Conservation (phyloP, 2,888 invertebrate species). For the Strigamia crassipes region DNA sequence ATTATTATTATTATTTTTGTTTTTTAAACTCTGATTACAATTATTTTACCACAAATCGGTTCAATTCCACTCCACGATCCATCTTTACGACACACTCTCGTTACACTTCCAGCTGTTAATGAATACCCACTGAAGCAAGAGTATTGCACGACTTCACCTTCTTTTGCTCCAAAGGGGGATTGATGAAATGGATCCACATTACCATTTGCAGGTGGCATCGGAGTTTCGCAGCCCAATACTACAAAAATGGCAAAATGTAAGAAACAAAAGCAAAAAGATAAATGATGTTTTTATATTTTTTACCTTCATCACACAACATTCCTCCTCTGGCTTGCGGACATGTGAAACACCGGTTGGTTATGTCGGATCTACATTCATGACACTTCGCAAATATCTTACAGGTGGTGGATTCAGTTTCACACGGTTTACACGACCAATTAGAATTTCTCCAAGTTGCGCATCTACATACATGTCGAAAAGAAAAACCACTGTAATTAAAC, state of each 20-base stretch:
- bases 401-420: background rate
- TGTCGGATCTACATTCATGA: background rate
- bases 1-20: too few species aligned
- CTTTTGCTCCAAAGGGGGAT: background rate
- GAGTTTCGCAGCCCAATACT: background rate
- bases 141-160: background rate
- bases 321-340: slow-evolving; percentile 18
- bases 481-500: background rate
- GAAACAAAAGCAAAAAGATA: too few species aligned
- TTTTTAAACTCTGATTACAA: too few species aligned
- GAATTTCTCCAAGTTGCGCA: background rate
- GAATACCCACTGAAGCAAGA: background rate
- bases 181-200: background rate
- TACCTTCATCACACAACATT: slow-evolving; percentile 7
- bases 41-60: background rate
- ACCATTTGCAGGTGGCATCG: background rate
- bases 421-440: background rate
- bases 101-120: background rate
- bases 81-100: background rate
- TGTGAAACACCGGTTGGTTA: background rate
- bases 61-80: background rate
- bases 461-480: background rate
- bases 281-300: background rate
- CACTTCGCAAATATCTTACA: background rate
- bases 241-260: background rate